These are phyloP conservation scores for Serranus cabrilla DNA, from an alignment of 2,797 vertebrate genomes.

Conservation along the genomic window DNA sequence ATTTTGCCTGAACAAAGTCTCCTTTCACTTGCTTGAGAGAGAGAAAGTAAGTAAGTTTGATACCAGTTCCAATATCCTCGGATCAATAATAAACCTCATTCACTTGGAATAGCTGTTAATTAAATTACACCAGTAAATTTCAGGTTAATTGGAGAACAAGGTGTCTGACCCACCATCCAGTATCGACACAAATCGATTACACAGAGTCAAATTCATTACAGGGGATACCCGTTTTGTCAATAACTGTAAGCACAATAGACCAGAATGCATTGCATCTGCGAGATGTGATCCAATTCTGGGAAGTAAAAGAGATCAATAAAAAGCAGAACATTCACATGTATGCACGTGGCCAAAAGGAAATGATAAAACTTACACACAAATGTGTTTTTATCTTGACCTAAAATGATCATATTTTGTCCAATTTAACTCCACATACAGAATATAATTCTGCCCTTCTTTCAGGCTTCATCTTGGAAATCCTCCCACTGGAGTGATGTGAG, in stretches of 20 bases:
- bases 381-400: not conserved
- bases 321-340: not conserved
- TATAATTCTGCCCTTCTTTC: not conserved
- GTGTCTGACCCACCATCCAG: constrained; percentile 8
- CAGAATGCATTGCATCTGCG: constrained; percentile 3
- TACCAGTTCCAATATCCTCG: not conserved
- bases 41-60: constrained; percentile 5
- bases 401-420: not conserved
- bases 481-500: not conserved
- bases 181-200: not conserved
- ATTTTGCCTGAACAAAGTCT: not conserved
- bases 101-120: not conserved
- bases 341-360: not conserved
- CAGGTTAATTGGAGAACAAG: constrained; percentile 9
- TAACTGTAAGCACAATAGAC: constrained; percentile 4
- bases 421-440: not conserved
- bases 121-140: constrained; percentile 10
- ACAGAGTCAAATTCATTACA: not conserved
- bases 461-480: not conserved
- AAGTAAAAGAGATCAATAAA: constrained; percentile 13
- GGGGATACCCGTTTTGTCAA: not conserved
- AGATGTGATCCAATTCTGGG: not conserved
- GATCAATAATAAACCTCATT: constrained; percentile 12
- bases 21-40: constrained; percentile 9
- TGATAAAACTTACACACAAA: not conserved